Base-by-base conservation (phyloP, 2,888 invertebrate genomes). In the Lumbricus terrestris region DNA sequence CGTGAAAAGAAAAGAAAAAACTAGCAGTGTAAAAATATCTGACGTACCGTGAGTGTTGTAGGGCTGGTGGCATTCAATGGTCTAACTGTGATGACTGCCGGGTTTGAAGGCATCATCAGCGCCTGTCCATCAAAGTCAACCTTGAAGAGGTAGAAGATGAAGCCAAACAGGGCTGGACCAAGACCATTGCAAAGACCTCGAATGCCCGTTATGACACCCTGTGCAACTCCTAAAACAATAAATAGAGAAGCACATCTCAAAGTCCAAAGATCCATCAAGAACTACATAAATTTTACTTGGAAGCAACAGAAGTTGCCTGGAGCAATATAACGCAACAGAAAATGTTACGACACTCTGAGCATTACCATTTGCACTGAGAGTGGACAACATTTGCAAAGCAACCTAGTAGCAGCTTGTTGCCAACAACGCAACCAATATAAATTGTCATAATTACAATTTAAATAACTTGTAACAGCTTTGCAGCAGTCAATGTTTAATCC, bases 141-240 rank as follows among this genome's bases (percentile, higher is more conserved):
- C 95, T 99, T 98, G 96, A 99, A 99, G 94, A 99, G 96, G 96
- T 98, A 99, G 96, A 99, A 99, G 93, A 99, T 98, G 93, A 99
- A 97, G 34, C 99, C 99, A 95, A 98, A 99, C 96, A 99, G 97
- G 88, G 99, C 99, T 0, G 99, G 99, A 0, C 99, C 99, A 89
- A 99, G 96, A 33, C 99, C 99, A 95, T 98, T 98, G 94, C 99
- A 99, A 89, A 99, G 96, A 0, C 99, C 99, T 92, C 99, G 96
- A 96, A 99, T 99, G 83, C 99, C 99, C 0, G 99, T 99, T 89
- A 99, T 98, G 97, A 99, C 98, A 92, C 99, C 99, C 95, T 98
- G 98, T 91, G 94, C 94, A 34, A 95, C 94, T 92, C 94, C 94
- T 95, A 88, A 20, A 42, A 82, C 8, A 47, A 42, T 82, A 89